These are phyloP conservation scores for Norana najaformis DNA, from an alignment of 2,888 invertebrate genomes.

Conservation along the genomic window DNA sequence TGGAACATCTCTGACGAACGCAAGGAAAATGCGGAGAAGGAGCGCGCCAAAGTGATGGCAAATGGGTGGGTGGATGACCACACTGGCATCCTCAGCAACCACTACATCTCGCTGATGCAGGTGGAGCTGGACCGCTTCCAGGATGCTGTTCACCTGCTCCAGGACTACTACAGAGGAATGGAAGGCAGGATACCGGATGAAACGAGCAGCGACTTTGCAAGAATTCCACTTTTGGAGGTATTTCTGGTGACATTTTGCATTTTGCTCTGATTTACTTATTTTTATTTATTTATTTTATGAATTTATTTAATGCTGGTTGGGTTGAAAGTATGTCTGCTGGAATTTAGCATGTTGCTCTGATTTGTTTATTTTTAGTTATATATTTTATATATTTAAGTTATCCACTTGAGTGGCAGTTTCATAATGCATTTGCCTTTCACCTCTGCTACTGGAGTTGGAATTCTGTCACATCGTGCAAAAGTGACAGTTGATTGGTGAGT, in stretches of 20 bases:
- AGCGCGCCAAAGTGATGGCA: slow-evolving; percentile 54
- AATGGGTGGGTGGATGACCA: slow-evolving; percentile 62
- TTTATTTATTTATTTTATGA: background rate
- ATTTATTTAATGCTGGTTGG: too few species aligned
- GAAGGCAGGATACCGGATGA: slow-evolving; percentile 61
- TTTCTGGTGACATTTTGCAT: background rate
- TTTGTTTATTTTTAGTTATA: too few species aligned
- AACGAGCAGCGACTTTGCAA: slow-evolving; percentile 52
- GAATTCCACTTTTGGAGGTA: slow-evolving; percentile 61
- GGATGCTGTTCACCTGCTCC: slow-evolving; percentile 59
- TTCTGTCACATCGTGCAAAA: too few species aligned
- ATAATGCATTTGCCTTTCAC: too few species aligned
- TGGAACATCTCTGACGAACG: slow-evolving; percentile 62
- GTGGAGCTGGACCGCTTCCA: slow-evolving; percentile 59
- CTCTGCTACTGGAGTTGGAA: too few species aligned
- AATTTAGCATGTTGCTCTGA: too few species aligned
- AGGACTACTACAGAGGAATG: slow-evolving; percentile 62
- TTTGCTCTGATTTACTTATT: background rate
- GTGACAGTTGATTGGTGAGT: too few species aligned
- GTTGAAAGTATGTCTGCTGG: too few species aligned
- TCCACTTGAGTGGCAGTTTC: too few species aligned
- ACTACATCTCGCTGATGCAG: slow-evolving; percentile 61
- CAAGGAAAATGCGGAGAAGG: slow-evolving; percentile 59
- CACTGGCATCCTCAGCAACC: slow-evolving; percentile 60
- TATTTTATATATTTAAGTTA: too few species aligned